Conservation (phyloP, 2,888 invertebrate species). For the Meiosimyza decipiens region DNA sequence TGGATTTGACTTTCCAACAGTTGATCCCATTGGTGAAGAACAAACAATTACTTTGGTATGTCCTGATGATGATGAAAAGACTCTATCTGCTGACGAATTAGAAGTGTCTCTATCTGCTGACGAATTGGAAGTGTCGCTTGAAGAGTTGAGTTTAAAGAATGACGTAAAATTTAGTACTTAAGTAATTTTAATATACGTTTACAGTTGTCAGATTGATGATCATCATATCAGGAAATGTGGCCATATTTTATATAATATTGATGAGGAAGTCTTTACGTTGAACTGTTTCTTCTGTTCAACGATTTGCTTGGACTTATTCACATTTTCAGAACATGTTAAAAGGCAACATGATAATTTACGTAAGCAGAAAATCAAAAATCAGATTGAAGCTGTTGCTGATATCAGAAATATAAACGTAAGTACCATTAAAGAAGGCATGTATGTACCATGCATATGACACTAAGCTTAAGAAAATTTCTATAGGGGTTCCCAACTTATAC, state of each 20-base stretch:
- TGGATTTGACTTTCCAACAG: no score
- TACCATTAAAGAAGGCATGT: neutral
- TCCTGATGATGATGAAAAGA: no score
- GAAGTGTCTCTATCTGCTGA: neutral
- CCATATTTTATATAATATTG: constrained; percentile 15
- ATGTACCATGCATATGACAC: no score
- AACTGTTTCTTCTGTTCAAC: constrained; percentile 13
- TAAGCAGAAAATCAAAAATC: constrained; percentile 2
- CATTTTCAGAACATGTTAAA: constrained; percentile 22
- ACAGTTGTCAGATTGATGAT: neutral
- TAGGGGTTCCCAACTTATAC: no score
- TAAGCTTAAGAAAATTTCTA: no score
- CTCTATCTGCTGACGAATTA: neutral
- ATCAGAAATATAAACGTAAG: no score
- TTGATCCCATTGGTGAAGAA: no score
- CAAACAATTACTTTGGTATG: no score
- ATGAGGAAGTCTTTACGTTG: constrained; percentile 13
- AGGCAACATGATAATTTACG: constrained; percentile 21
- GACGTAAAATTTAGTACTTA: neutral
- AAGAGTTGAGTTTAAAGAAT: neutral
- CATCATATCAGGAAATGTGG: constrained; percentile 24
- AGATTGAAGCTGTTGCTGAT: neutral
- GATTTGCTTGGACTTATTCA: neutral
- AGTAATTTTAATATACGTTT: neutral
- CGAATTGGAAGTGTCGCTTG: constrained; percentile 10